phyloP scores from a whole-genome alignment of 92 coral and sea anemone genomes.

The Parazoanthus darwini region DNA sequence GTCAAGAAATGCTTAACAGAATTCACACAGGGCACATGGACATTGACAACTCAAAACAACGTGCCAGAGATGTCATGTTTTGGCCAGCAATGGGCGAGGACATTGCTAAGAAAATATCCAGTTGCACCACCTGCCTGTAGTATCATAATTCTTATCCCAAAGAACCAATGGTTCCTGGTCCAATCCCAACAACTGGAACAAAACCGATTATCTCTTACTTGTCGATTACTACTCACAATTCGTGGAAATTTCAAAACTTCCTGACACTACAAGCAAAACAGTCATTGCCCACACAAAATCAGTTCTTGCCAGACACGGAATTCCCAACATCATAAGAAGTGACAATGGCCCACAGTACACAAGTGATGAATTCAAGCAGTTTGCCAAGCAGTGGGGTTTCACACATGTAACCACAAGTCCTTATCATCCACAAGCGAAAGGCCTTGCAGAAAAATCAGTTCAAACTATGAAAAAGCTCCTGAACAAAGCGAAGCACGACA shows the following conservation, averaged over 20 bases:
- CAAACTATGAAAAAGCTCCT: neutral
- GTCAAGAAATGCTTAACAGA: neutral
- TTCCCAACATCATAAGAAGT: no score
- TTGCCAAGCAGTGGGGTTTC: neutral
- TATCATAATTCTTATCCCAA: neutral
- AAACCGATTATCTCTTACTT: no score
- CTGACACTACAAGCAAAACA: no score
- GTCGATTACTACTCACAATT: no score
- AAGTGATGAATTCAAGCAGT: no score
- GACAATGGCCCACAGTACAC: neutral
- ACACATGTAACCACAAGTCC: neutral
- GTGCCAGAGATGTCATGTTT: constrained; percentile 60
- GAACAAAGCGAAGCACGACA: neutral
- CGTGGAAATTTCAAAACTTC: no score
- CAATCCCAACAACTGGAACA: no score
- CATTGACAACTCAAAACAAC: constrained; percentile 14
- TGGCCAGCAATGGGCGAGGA: constrained; percentile 62
- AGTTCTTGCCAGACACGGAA: no score
- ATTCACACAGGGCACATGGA: neutral
- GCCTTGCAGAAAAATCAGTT: constrained; percentile 2
- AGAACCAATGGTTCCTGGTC: no score
- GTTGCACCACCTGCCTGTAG: constrained; percentile 51
- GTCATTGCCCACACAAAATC: no score
- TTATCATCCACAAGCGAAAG: neutral
- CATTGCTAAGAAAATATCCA: constrained; percentile 52